Evolutionary conservation across 2,113 vertebrate species (phyloP).

Genomic region (Neoarius graeffei): DNA sequence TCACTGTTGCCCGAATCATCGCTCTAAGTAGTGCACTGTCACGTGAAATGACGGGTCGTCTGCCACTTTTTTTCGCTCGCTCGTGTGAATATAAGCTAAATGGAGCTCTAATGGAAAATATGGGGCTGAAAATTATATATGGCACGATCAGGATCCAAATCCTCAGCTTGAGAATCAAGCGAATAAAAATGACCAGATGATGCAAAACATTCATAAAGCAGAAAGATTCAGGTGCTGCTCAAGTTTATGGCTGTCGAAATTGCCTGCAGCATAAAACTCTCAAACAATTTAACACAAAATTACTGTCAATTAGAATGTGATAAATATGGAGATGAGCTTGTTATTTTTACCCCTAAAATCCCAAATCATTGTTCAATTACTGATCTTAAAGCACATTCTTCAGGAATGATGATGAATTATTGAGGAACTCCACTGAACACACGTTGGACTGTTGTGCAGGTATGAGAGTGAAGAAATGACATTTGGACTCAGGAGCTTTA

Average conservation of each 20-base stretch:
- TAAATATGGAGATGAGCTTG: neutral
- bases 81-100: constrained; percentile 1
- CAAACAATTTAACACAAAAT: neutral
- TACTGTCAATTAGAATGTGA: neutral
- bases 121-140: neutral
- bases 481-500: neutral
- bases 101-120: neutral
- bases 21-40: neutral
- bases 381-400: neutral
- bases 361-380: neutral
- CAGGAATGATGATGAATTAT: neutral
- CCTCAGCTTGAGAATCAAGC: neutral
- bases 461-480: neutral
- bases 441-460: neutral
- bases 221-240: neutral
- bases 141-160: neutral
- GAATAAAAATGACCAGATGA: neutral
- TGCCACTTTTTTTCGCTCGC: neutral
- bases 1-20: neutral
- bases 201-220: neutral
- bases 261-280: too few species aligned
- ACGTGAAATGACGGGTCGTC: constrained; percentile 5
- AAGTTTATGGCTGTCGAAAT: neutral
- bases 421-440: neutral
- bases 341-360: neutral